phyloP scores from a whole-genome alignment of 2,113 vertebrate genomes.

The Blennius ocellaris region DNA sequence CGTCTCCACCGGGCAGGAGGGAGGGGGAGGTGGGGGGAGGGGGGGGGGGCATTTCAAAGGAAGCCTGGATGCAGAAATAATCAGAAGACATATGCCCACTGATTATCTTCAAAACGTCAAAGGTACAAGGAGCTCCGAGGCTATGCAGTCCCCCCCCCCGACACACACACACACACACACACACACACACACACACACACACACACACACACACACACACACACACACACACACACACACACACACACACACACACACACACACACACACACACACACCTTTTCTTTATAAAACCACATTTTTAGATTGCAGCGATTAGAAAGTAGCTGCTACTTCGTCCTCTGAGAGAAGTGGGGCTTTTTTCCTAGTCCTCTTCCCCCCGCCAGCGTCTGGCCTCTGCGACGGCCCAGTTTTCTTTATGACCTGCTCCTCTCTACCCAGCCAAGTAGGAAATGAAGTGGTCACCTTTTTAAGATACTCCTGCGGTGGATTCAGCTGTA shows the following conservation, averaged over 20 bases:
- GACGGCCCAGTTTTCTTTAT: conserved; percentile 19
- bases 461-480: conserved; percentile 26
- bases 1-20: conserved; percentile 34
- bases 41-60: conserved; percentile 25
- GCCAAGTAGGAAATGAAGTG: conserved; percentile 38
- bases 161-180: too few relatives aligned
- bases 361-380: conserved; percentile 6
- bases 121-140: conserved; percentile 21
- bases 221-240: too few relatives aligned
- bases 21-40: background rate
- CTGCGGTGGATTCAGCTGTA: background rate
- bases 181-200: too few relatives aligned
- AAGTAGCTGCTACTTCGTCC: conserved; percentile 13
- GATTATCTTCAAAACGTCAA: conserved; percentile 62
- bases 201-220: too few relatives aligned
- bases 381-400: background rate
- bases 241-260: too few relatives aligned
- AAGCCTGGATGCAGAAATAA: conserved; percentile 35
- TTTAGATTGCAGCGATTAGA: conserved; percentile 33
- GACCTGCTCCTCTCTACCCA: conserved; percentile 28
- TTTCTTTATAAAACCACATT: conserved; percentile 10
- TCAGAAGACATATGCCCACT: background rate
- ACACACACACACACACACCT: too few relatives aligned
- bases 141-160: conserved; percentile 18
- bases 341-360: conserved; percentile 5